Evolutionary conservation across 2,888 invertebrate species (phyloP), one percentile per base, ranked within the genome.

Genomic region (Euphydryas editha): DNA sequence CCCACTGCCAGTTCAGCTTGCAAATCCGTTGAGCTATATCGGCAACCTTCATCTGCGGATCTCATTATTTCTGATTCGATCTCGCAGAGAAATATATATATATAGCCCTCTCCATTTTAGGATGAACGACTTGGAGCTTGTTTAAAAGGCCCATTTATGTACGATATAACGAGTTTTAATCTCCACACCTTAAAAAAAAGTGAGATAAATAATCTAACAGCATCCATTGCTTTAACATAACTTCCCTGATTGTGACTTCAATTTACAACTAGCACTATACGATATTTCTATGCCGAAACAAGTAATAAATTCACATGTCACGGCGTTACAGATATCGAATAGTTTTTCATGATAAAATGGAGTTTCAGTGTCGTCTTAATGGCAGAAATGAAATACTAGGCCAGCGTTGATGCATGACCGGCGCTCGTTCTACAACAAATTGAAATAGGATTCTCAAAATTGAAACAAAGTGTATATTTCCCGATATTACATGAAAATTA

Each of bases 261-360:
- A 67, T 72, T 67, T 70, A 72, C 69, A 72, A 49, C 69, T 56
- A 65, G 59, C 60, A 65, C 68, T 65, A 67, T 69, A 66, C 72
- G 71, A 73, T 69, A 72, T 73, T 73, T 65, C 72, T 68, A 65
- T 73, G 74, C 72, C 75, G 74, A 72, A 74, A 72, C 68, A 64
- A 70, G 73, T 71, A 70, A 77, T 78, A 79, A 78, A 79, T 79
- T 76, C 66, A 59, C 67, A 66, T 75, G 76, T 75, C 73, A 72
- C 73, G 67, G 67, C 73, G 69, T 73, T 75, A 70, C 72, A 72
- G 78, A 78, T 79, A 80, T 78, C 78, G 78, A 78, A 79, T 74
- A 77, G 78, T 81, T 81, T 80, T 81, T 79, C 75, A 78, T 78
- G 76, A 80, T 78, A 76, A 78, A 79, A 71, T 78, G 78, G 75